These are phyloP conservation scores for Cecropterus lyciades DNA, from an alignment of 1,140 invertebrate genomes.

Conservation along the genomic window DNA sequence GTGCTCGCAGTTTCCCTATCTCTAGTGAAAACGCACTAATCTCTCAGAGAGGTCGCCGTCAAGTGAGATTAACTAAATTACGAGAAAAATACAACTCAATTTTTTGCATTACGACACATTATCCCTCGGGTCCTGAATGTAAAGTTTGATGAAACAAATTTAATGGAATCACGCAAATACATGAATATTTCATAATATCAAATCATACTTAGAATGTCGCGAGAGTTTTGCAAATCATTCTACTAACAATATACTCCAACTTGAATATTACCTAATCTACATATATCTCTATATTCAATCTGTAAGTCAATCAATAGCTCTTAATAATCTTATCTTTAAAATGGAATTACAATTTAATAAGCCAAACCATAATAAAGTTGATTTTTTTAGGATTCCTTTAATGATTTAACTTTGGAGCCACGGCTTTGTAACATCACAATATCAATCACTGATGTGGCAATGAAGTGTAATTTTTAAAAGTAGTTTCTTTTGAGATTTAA, in stretches of 20 bases:
- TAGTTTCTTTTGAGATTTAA: too few relatives aligned
- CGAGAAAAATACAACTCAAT: constrained; percentile 31
- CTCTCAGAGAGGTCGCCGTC: constrained; percentile 13
- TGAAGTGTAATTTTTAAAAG: too few relatives aligned
- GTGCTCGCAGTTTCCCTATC: constrained; percentile 20
- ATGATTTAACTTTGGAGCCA: too few relatives aligned
- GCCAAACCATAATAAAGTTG: too few relatives aligned
- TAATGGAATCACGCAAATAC: constrained; percentile 12
- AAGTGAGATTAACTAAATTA: constrained; percentile 29
- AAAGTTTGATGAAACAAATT: constrained; percentile 21
- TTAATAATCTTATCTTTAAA: too few relatives aligned
- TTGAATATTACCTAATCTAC: too few relatives aligned
- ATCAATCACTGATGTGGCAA: too few relatives aligned
- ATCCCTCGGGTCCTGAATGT: constrained; percentile 20
- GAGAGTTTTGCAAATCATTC: neutral
- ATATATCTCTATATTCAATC: too few relatives aligned
- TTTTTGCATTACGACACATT: constrained; percentile 30
- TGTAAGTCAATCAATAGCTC: too few relatives aligned
- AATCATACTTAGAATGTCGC: constrained; percentile 6
- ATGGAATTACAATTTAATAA: too few relatives aligned
- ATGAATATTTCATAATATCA: constrained; percentile 32
- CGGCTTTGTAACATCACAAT: too few relatives aligned
- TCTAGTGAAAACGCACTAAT: constrained; percentile 33
- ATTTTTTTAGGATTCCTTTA: too few relatives aligned
- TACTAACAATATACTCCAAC: neutral